Conservation (phyloP, 2,113 vertebrate genomes). For the Pogona vitticeps region DNA sequence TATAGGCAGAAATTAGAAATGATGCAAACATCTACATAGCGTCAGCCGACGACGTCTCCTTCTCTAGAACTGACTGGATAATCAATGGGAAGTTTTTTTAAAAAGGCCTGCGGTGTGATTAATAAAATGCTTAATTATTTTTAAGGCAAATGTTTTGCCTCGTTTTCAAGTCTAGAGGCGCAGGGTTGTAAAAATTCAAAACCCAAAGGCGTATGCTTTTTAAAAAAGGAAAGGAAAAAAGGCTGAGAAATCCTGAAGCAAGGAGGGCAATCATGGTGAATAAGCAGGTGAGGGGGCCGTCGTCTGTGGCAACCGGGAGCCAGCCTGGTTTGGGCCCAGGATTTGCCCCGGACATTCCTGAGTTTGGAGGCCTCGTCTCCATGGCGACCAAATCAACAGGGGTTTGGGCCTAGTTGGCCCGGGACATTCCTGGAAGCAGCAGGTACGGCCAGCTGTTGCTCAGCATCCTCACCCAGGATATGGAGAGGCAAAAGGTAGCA, state of each 20-base stretch:
- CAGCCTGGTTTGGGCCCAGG: neutral
- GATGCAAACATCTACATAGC: too few relatives aligned
- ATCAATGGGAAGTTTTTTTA: too few relatives aligned
- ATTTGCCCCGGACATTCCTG: neutral
- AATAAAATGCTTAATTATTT: neutral
- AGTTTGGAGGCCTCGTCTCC: neutral
- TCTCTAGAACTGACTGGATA: too few relatives aligned
- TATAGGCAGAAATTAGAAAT: too few relatives aligned
- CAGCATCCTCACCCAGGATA: neutral
- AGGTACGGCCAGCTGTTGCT: neutral
- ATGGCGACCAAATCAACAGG: too few relatives aligned
- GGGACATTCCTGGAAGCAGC: neutral
- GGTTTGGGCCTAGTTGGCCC: neutral
- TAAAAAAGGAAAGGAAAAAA: too few relatives aligned
- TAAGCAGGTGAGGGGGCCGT: too few relatives aligned
- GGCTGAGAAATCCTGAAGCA: neutral
- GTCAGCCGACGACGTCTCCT: too few relatives aligned
- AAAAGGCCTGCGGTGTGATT: too few relatives aligned
- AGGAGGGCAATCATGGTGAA: neutral
- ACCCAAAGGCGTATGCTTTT: too few relatives aligned
- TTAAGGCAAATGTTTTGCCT: neutral
- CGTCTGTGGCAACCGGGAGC: neutral
- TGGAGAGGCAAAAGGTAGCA: neutral
- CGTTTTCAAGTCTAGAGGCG: neutral
- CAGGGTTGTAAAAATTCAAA: neutral